Evolutionary conservation across 2,113 vertebrate species (phyloP).

Genomic region (Poeciliopsis prolifica): DNA sequence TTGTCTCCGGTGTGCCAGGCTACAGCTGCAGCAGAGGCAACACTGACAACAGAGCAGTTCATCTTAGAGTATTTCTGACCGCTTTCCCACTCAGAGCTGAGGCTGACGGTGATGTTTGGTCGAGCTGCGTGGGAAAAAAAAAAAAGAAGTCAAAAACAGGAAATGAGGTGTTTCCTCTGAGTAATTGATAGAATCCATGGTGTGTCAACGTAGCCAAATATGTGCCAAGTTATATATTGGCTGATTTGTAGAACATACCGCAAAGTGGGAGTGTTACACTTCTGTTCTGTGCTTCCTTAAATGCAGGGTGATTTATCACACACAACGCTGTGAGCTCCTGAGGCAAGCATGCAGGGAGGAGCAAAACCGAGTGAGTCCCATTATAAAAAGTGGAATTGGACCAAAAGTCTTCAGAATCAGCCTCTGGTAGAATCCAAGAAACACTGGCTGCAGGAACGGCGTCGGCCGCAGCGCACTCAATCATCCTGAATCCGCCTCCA

Average conservation of each 20-base stretch:
- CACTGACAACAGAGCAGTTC: constrained; percentile 64
- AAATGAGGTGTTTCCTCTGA: constrained; percentile 5
- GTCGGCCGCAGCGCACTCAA: constrained; percentile 71
- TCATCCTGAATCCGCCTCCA: constrained; percentile 46
- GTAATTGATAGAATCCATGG: constrained; percentile 18
- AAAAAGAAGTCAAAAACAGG: constrained; percentile 17
- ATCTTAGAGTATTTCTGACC: constrained; percentile 49
- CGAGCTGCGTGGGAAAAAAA: constrained; percentile 51
- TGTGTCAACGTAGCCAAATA: background rate
- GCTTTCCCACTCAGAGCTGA: constrained; percentile 48
- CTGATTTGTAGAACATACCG: constrained; percentile 66
- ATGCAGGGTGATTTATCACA: constrained; percentile 70
- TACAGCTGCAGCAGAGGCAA: constrained; percentile 51
- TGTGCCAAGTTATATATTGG: constrained; percentile 9
- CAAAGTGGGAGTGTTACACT: constrained; percentile 66
- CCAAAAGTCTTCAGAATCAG: constrained; percentile 53
- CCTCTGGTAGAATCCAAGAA: constrained; percentile 73
- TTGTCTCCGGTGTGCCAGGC: constrained; percentile 58
- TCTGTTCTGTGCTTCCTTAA: constrained; percentile 59
- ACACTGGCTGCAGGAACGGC: constrained; percentile 70
- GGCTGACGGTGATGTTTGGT: constrained; percentile 58
- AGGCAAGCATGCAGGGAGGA: constrained; percentile 67
- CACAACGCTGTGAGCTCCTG: constrained; percentile 64
- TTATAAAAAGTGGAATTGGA: constrained; percentile 66
- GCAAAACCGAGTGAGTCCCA: constrained; percentile 67